These are phyloP conservation scores for Oryzias celebensis DNA, from an alignment of 2,113 vertebrate genomes.

Conservation along the genomic window DNA sequence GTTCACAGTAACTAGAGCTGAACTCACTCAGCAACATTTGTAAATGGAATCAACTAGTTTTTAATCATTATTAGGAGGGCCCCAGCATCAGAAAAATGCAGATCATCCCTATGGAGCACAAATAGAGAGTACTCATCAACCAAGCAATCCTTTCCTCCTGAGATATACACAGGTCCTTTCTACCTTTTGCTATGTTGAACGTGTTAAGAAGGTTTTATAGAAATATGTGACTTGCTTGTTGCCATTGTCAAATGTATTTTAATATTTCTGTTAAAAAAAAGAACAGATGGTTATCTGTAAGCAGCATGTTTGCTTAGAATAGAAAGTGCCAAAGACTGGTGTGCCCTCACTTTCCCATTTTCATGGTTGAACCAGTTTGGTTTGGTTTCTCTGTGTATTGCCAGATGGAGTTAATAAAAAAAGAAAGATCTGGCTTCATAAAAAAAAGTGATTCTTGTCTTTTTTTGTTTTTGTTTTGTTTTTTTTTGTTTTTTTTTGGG, in stretches of 20 bases:
- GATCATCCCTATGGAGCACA: background rate
- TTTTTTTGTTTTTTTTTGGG: background rate
- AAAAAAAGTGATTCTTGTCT: conserved; percentile 2
- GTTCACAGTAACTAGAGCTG: no score
- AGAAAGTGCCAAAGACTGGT: conserved; percentile 63
- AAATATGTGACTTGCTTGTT: conserved; percentile 45
- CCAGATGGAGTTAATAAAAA: conserved; percentile 49
- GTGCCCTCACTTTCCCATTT: conserved; percentile 41
- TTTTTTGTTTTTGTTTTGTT: conserved; percentile 6
- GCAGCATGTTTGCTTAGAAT: conserved; percentile 68
- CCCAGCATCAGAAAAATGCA: background rate
- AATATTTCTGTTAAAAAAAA: conserved; percentile 36
- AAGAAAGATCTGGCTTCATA: conserved; percentile 37
- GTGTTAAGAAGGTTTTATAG: conserved; percentile 30
- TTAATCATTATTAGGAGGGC: background rate
- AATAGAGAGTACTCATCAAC: conserved; percentile 29
- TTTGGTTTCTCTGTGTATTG: conserved; percentile 32
- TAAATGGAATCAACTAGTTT: no score
- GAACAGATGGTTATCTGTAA: conserved; percentile 35
- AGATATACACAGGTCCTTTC: conserved; percentile 20
- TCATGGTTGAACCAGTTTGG: conserved; percentile 23
- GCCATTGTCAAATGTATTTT: conserved; percentile 46
- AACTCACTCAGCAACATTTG: no score
- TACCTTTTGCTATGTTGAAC: conserved; percentile 46
- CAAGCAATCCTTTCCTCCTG: conserved; percentile 14